Percentiles rank a stretch among this genome's conserved stretches.
phyloP scores from a whole-genome alignment of 2,113 vertebrate species.

The Ivindomyrus marchei region DNA sequence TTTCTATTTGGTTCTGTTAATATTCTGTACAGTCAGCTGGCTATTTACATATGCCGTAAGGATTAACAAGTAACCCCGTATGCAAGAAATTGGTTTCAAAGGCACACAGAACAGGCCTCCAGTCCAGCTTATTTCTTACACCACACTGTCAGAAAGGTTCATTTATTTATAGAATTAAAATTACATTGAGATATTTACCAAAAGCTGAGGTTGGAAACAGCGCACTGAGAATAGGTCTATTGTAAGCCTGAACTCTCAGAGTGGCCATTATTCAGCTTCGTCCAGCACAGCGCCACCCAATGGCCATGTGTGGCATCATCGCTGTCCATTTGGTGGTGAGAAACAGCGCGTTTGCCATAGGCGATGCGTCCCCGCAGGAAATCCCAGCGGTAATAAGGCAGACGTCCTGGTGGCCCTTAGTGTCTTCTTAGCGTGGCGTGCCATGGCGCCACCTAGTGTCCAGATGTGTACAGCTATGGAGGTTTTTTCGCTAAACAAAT shows the following conservation, averaged over 20 bases:
- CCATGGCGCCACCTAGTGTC: background rate
- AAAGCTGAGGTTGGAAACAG: background rate
- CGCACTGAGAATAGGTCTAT: background rate
- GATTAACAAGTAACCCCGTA: background rate
- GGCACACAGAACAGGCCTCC: background rate
- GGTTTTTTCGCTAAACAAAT: background rate
- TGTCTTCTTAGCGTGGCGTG: background rate
- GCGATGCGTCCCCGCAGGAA: background rate
- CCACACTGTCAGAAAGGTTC: background rate
- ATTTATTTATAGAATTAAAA: background rate
- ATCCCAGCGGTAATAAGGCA: background rate
- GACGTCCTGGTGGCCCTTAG: background rate
- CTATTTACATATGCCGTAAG: background rate
- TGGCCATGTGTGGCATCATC: background rate
- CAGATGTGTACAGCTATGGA: background rate
- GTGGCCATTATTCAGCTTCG: background rate
- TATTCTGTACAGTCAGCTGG: background rate
- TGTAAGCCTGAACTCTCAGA: background rate
- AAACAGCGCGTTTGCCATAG: background rate
- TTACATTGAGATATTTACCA: background rate
- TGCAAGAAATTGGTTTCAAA: slow-evolving; percentile 1
- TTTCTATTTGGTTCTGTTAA: slow-evolving; percentile 7
- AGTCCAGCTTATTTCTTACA: background rate
- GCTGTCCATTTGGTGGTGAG: background rate
- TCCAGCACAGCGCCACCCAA: background rate